Evolutionary conservation across 2,797 vertebrate species (phyloP), one percentile per base, ranked within the genome.

Genomic region (Margarornis squamiger): DNA sequence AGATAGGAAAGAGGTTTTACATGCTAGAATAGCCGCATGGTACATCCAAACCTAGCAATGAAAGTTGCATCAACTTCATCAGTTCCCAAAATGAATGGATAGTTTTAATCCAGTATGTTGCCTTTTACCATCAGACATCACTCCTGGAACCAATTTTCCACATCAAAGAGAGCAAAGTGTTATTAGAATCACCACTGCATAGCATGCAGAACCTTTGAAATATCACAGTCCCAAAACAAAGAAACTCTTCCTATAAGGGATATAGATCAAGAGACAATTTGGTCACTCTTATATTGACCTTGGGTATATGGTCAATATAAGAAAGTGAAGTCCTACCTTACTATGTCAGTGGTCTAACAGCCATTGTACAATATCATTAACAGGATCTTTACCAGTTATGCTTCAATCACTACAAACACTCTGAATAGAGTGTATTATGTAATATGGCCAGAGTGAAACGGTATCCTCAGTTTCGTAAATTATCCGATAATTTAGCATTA

Each of bases 351-450:
- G 10, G 9, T 75, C 38, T 5, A 36, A 72, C 14, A 74, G 11
- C 24, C 32, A 13, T 1, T 49, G 9, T 9, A 36, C 8, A 2
- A 9, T 4, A 12, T 10, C 19, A 18, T 27, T 7, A 24, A 17
- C 5, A 48, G 66, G 17, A 10, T 7, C 10, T 34, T 63, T 12
- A 39, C 7, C 38, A 36, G 13, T 4, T 23, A 8, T 13, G 10
- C 14, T 46, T 24, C 29, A 39, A 1, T 22, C 11, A 3, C 16
- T 17, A 16, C 13, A 57, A 39, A 30, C 1, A 6, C 43, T n/a
- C n/a, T n/a, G n/a, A 70, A 7, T 2, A 12, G 0, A 1, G 3
- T 30, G 1, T 14, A 49, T 17, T 21, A 4, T 52, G 12, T 8
- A 3, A 18, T 26, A 14, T 6, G 8, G 18, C 7, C 49, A 77